Conservation (phyloP, 2,113 vertebrate species). For the Lasiurus borealis region DNA sequence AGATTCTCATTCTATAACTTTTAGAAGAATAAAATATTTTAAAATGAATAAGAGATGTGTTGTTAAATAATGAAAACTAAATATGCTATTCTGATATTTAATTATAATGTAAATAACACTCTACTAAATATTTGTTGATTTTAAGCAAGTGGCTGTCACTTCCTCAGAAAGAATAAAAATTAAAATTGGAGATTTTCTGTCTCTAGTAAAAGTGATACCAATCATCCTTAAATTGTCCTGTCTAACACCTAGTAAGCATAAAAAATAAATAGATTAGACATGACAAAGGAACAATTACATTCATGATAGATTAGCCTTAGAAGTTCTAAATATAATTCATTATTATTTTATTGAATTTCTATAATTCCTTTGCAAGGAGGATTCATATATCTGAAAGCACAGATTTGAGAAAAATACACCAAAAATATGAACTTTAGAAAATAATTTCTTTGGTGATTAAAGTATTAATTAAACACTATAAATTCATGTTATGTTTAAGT, state of each 20-base stretch:
- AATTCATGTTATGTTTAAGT: background rate
- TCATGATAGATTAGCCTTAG: background rate
- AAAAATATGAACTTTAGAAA: background rate
- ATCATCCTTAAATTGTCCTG: background rate
- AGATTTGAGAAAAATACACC: background rate
- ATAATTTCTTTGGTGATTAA: background rate
- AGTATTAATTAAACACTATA: background rate
- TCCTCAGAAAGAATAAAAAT: background rate
- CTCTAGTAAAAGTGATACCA: background rate
- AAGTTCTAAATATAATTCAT: background rate
- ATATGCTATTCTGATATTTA: background rate
- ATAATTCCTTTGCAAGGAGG: background rate
- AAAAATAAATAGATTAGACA: background rate
- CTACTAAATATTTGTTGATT: background rate
- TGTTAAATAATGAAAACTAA: background rate
- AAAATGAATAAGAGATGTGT: conserved; percentile 15
- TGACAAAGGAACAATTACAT: background rate
- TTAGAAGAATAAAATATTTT: background rate
- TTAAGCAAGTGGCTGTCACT: background rate
- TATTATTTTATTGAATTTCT: background rate
- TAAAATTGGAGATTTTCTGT: background rate
- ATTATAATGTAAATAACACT: background rate
- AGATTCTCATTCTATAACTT: background rate
- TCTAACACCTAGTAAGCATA: background rate
- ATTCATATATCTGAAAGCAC: background rate